Base-by-base conservation (phyloP, 2,888 invertebrate genomes). In the Cheilosia scutellata region DNA sequence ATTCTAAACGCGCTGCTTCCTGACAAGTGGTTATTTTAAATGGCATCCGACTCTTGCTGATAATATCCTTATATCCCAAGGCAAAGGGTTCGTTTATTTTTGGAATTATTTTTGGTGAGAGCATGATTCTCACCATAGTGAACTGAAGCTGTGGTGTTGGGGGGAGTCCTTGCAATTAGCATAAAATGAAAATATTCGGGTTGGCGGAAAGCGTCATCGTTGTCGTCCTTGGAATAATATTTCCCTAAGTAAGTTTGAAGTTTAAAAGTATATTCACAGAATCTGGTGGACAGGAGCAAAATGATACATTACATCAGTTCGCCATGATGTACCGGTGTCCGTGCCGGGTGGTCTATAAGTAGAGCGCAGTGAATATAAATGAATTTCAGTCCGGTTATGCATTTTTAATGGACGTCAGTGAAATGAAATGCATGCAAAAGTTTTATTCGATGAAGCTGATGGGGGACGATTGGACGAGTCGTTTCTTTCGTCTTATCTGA, bases 11-110 rank as follows among this genome's bases (percentile, higher is more conserved):
- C 40, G 62, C 72, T 72, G 33, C 60, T 78, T 72, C 66, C 78
- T 78, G 72, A 78, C 82, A 78, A 83, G 82, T 83, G 82, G 78
- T 78, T 83, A 72, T 60, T 47, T 78, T 78, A 83, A 83, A 83
- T 78, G 78, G 62, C 78, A 72, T 83, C 78, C 82, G 55, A 83
- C 65, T 68, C 66, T 65, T 31, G 62, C 53, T 83, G 82, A 78
- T 83, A 78, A 72, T 66, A 78, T 72, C 60, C 77, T 13, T 47
- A 53, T 65, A 53, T 65, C 65, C 33, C 25, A 42, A 58, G 58
- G 77, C 78, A 72, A 47, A 27, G 77, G 77, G 60, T 60, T 77
- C 37, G 9, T 66, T 60, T 51, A 60, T 62, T 20, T n/a, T 31
- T 11, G 16, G 31, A 33, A 9, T 47, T 16, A 68, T 60, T 42